Evolutionary conservation across 1,140 invertebrate genomes (phyloP), one percentile per base, ranked within the genome.

Genomic region (Dendroctonus ponderosae): DNA sequence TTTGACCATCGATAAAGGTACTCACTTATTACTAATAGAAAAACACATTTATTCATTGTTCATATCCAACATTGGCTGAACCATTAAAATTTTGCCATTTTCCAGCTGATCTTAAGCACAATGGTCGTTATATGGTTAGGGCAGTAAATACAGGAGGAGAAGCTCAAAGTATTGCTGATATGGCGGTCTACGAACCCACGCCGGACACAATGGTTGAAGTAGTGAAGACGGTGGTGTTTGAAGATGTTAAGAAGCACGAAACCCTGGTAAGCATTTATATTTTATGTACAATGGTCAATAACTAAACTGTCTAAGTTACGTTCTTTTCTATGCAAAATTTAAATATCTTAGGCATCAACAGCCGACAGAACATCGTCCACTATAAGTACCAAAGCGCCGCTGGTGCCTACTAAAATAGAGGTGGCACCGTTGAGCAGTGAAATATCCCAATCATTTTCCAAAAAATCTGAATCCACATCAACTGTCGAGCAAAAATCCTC

Each of bases 121-220:
- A 84, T 58, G 90, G 90, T 49, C 86, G 88, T 71, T 91, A 89
- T 71, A 89, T 86, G 83, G 88, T 89, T 9, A 81, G 82, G 58
- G 90, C 90, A 5, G 82, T 83, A 0, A 92, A 92, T 79, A 80
- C 84, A 43, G 89, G 87, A 11, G 90, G 90, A 5, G 88, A 91
- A 79, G 88, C 89, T 37, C 86, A 88, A 75, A 89, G 89, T 75
- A 86, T 88, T 65, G 90, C 90, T 6, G 89, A 91, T 77, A 86
- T 91, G 68, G 84, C 88, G 56, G 86, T 92, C 6, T 83, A 89
- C 61, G 88, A 90, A 70, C 85, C 87, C 43, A 84, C 84, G n/a
- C 86, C 86, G 0, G 86, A 88, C 66, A 83, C 85, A 6, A 84
- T 87, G 83, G 80, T 85, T 14, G 86, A 87, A 74, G 82, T 85